These are phyloP conservation scores for Ctenosaura bakeri DNA, from an alignment of 2,797 vertebrate genomes.

Conservation along the genomic window DNA sequence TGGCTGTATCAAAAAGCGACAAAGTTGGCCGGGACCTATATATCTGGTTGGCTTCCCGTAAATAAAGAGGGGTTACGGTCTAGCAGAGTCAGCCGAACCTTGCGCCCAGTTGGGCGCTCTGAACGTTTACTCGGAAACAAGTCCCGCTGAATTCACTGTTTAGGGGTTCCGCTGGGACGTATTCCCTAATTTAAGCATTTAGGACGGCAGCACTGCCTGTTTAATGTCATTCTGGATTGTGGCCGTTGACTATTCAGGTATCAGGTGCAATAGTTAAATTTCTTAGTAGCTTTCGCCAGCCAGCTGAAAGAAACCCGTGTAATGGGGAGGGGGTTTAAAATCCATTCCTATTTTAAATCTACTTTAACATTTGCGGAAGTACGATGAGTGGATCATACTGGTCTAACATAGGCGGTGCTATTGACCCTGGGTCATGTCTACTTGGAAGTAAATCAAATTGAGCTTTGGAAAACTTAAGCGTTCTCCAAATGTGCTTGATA, in stretches of 20 bases:
- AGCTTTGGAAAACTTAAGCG: neutral
- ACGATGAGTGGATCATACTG: neutral
- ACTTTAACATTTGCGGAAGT: no score
- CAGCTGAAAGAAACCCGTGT: neutral
- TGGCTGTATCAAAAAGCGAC: neutral
- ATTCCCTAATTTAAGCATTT: neutral
- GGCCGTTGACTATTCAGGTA: neutral
- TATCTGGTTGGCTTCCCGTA: neutral
- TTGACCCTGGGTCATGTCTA: neutral
- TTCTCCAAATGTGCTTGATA: no score
- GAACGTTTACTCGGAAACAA: neutral
- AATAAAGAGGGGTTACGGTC: neutral
- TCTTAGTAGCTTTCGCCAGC: neutral
- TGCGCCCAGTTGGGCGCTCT: neutral
- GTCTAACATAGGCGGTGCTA: accelerated
- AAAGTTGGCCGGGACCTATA: neutral
- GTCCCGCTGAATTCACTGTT: neutral
- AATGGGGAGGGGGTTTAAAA: neutral
- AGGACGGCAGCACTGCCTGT: neutral
- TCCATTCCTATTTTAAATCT: neutral
- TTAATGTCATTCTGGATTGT: neutral
- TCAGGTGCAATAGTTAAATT: no score
- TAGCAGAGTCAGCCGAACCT: no score
- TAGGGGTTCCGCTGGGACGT: neutral
- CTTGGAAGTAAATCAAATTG: neutral